Evolutionary conservation across 2,113 vertebrate species (phyloP).

Genomic region (Heterotilapia buettikoferi): DNA sequence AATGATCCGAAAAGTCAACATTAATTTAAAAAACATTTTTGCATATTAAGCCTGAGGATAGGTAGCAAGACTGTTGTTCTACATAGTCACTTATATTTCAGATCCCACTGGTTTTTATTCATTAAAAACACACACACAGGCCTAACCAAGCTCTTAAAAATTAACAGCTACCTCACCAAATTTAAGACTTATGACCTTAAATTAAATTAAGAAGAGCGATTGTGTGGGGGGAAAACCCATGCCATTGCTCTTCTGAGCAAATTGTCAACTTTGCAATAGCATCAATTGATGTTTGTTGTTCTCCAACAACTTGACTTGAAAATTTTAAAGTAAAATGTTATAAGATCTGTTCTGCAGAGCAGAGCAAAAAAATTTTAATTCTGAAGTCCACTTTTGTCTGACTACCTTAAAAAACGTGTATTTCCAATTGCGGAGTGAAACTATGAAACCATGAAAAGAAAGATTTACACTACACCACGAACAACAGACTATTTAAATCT

Average conservation of each 20-base stretch:
- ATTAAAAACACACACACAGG: neutral
- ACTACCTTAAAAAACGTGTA: neutral
- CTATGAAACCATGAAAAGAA: neutral
- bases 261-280: neutral
- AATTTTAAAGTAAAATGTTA: no score
- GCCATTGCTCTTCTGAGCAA: neutral
- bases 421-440: neutral
- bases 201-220: neutral
- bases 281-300: neutral
- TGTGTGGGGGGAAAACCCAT: neutral
- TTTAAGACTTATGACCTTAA: neutral
- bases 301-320: no score
- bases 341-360: no score
- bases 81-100: neutral
- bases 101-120: neutral
- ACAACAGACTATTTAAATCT: neutral
- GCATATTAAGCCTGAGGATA: neutral
- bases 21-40: neutral
- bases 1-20: neutral
- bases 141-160: neutral
- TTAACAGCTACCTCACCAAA: neutral
- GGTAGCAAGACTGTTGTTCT: neutral
- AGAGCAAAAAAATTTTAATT: no score
- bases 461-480: neutral
- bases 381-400: neutral